Conservation (phyloP, 64 coral and sea anemone genomes). For the Actinia tenebrosa region DNA sequence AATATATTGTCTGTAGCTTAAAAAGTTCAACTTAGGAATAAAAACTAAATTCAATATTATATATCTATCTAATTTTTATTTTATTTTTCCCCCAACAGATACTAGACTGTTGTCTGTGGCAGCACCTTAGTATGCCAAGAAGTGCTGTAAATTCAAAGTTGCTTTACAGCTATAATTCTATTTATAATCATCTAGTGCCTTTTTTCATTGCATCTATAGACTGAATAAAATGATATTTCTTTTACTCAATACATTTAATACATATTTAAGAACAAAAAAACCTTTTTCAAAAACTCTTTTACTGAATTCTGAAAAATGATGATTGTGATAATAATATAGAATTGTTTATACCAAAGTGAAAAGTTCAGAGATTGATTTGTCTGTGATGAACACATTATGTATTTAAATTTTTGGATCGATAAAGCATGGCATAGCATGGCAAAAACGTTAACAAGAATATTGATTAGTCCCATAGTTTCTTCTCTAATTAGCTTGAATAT, state of each 20-base stretch:
- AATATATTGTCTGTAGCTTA: too few species aligned
- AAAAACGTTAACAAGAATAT: background rate
- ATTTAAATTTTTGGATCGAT: background rate
- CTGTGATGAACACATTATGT: background rate
- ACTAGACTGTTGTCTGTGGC: constrained; percentile 15
- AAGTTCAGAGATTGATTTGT: background rate
- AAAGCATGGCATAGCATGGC: background rate
- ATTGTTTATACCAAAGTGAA: background rate
- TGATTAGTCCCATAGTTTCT: background rate
- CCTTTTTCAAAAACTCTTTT: background rate
- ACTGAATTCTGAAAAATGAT: background rate
- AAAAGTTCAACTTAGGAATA: too few species aligned
- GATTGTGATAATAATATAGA: background rate
- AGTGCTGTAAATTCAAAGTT: constrained; percentile 19
- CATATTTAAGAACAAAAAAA: background rate
- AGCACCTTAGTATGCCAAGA: background rate
- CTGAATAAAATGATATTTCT: constrained; percentile 16
- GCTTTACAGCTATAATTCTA: constrained; percentile 18
- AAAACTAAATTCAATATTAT: background rate
- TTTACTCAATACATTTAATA: background rate
- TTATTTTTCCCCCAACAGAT: constrained; percentile 1
- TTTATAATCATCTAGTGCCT: constrained; percentile 12
- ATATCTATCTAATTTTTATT: background rate
- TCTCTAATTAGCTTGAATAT: too few species aligned
- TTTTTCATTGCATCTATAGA: constrained; percentile 29